phyloP scores from a whole-genome alignment of 92 coral and sea anemone genomes.

The Zoanthus solanderi region DNA sequence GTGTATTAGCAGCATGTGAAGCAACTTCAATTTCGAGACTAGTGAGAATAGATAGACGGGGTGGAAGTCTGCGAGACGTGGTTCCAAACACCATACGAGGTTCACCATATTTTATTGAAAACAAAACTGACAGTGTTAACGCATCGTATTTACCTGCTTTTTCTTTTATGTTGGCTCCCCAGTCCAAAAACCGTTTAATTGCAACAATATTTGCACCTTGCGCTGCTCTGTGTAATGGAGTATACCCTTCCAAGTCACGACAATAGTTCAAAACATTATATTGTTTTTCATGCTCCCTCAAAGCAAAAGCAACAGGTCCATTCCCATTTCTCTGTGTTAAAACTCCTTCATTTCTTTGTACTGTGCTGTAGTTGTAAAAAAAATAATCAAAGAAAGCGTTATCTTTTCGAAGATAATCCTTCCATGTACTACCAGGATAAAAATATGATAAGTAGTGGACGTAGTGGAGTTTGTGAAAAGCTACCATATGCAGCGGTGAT shows the following conservation, averaged over 20 bases:
- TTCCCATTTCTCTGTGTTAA: conserved; percentile 16
- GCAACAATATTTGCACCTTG: conserved; percentile 74
- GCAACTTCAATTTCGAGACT: conserved; percentile 59
- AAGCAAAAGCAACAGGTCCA: conserved; percentile 24
- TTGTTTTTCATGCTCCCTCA: conserved; percentile 53
- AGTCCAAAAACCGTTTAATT: conserved; percentile 20
- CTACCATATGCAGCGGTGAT: conserved; percentile 55
- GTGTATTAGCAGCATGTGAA: conserved; percentile 25
- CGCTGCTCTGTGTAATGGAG: conserved; percentile 66
- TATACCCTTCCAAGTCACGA: conserved; percentile 64
- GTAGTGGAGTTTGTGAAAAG: conserved; percentile 38
- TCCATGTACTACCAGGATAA: conserved; percentile 21
- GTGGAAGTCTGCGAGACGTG: not conserved
- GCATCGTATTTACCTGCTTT: conserved; percentile 41
- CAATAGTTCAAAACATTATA: conserved; percentile 44
- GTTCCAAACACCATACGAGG: not conserved
- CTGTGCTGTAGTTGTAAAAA: conserved; percentile 20
- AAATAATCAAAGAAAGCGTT: conserved; percentile 62
- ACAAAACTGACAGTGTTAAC: conserved; percentile 32
- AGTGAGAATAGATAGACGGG: conserved; percentile 18
- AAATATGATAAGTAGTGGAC: conserved; percentile 20
- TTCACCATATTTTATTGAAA: conserved; percentile 15
- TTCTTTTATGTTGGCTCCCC: conserved; percentile 37
- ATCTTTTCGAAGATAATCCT: not conserved
- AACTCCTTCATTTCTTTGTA: not conserved